Conservation (phyloP, 2,888 invertebrate genomes). For the Sesia bembeciformis region DNA sequence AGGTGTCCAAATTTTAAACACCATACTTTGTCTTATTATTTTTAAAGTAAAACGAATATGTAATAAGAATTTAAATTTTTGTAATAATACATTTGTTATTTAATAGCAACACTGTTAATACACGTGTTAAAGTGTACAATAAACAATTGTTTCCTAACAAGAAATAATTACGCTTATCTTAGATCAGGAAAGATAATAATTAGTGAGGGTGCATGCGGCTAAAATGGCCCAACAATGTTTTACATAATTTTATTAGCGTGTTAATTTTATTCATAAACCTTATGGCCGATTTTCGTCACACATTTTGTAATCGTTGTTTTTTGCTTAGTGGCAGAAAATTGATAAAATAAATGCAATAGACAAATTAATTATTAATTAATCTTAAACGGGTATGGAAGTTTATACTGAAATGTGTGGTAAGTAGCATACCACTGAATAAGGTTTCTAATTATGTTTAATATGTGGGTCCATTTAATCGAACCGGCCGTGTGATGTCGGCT, state of each 20-base stretch:
- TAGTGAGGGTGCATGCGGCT: constrained; percentile 25
- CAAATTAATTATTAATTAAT: neutral
- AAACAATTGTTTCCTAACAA: neutral
- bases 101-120: no score
- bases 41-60: no score
- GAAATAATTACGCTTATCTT: neutral
- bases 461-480: no score
- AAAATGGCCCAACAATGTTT: constrained; percentile 37
- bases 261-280: constrained; percentile 50
- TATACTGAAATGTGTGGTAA: no score
- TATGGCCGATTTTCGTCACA: constrained; percentile 26
- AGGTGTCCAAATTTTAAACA: no score
- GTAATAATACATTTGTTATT: no score
- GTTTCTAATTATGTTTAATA: no score
- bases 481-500: no score
- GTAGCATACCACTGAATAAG: no score
- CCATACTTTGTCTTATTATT: no score
- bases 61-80: no score
- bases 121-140: neutral
- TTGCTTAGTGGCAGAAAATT: no score
- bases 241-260: constrained; percentile 36
- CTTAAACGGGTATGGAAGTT: neutral
- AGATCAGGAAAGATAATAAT: neutral
- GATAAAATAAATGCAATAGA: neutral
- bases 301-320: neutral